Evolutionary conservation across 2,888 invertebrate species (phyloP), one percentile per base, ranked within the genome.

Genomic region (Mallateleia sp.): DNA sequence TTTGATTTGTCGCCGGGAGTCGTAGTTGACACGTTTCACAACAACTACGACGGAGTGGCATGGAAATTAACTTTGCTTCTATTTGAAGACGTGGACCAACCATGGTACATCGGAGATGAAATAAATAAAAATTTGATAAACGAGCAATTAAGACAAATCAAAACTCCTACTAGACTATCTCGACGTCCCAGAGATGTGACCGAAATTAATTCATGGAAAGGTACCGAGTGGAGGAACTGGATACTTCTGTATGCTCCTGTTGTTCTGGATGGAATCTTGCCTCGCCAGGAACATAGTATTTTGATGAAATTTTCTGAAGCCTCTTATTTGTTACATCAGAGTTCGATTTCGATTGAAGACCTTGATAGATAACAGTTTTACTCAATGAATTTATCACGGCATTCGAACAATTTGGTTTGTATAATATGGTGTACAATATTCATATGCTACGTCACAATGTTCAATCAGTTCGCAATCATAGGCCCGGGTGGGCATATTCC

Each of bases 201-300:
- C 24, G 42, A 60, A 8, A 60, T n/a, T 50, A 52, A 28, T 4
- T 11, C 38, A 22, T 81, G 80, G 80, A 81, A 81, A 54, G 80
- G 71, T 15, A 25, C 72, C 2, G 80, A 81, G 20, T 72, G 72
- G 72, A 60, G 80, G 22, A 81, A 81, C n/a, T 80, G 62, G 50
- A 11, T 78, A 2, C 14, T 60, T 1, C 62, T 50, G 18, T 64
- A 45, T 34, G 71, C 64, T 32, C 80, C 80, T 32, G 24, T 38
- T 20, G 50, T 58, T 18, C 60, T 58, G 18, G 9, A 42, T 18
- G 80, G 24, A 15, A 34, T 60, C 25, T 60, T 80, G 32, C 38
- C 18, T n/a, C 1, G 4, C 8, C 14, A 18, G 5, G 60, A 80
- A 47, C 47, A 60, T 15, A 5, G 42, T 15, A 62, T 69, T 52